Evolutionary conservation across 2,888 invertebrate genomes (phyloP), one percentile per base, ranked within the genome.

Genomic region (Leucoma salicis): DNA sequence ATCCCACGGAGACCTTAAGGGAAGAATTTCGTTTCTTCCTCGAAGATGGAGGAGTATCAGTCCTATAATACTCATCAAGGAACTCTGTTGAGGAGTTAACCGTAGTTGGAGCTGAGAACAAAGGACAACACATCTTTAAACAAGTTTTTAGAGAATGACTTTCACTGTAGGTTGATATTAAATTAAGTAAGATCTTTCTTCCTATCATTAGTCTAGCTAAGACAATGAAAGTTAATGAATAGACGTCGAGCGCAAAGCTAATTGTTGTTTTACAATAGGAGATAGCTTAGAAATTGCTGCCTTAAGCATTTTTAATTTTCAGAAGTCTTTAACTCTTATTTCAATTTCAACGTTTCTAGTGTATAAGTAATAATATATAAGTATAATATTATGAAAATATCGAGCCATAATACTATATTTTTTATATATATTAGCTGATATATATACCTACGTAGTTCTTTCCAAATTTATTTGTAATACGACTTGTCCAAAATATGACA

Each of bases 11-110:
- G 0, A 88, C 80, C 13, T 72, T 88, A 1, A 92, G 83, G 0
- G 92, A 91, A 38, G 92, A 79, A 50, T 83, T 84, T 0, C 82
- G 63, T 53, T 86, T 86, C 66, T 85, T 87, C 15, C 80, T 72
- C 1, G 84, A 85, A 0, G 79, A 81, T 2, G 86, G 84, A 0
- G 83, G 78, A 14, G 66, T 68, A 29, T 88, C 88, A 0, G 91
- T 88, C 35, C 85, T 78, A 60, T 92, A 93, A 71, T 92, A 93
- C 55, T 92, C 92, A 47, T 93, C 93, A 11, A 92, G 75, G 57
- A 92, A 91, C 35, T 86, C 88, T 21, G 88, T 88, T 0, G 93
- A 93, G 3, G 92, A 77, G 72, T 94, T 94, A 32, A 92, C 86
- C 1, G 89, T 82, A 0, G 92, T 83, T 15, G 89, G 74, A 21